Conservation (phyloP, 1,140 invertebrate genomes). For the Drosophila pandora region DNA sequence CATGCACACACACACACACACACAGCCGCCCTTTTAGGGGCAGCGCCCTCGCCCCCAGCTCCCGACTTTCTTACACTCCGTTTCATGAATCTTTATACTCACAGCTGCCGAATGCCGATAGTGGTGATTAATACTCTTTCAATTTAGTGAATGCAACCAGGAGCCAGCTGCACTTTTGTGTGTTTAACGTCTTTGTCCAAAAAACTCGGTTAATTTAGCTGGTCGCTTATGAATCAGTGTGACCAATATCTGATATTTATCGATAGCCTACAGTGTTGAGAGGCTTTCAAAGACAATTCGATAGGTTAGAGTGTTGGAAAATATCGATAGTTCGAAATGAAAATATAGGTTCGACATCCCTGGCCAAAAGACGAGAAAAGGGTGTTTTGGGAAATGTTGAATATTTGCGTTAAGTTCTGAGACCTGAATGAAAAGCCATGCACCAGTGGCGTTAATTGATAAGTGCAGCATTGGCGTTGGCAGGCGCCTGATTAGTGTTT, state of each 20-base stretch:
- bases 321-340: not conserved
- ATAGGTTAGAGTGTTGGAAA: too few relatives aligned
- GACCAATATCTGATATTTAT: not conserved
- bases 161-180: constrained; percentile 30
- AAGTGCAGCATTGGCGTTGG: constrained; percentile 3
- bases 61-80: not conserved
- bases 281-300: too few relatives aligned
- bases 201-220: not conserved
- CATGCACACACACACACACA: constrained; percentile 17
- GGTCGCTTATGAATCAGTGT: not conserved
- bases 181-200: constrained; percentile 4
- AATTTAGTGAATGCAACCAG: constrained; percentile 22
- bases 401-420: constrained; percentile 61
- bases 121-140: constrained; percentile 34
- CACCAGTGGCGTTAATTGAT: constrained; percentile 21
- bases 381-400: constrained; percentile 74
- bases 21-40: constrained; percentile 11
- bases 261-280: too few relatives aligned
- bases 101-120: constrained; percentile 38
- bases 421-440: constrained; percentile 46
- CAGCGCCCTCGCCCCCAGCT: constrained; percentile 7
- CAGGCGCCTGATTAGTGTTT: not conserved
- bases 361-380: not conserved
- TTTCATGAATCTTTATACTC: constrained; percentile 13
- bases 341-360: too few relatives aligned